These are phyloP conservation scores for Sciaenops ocellatus DNA, from an alignment of 2,797 vertebrate genomes.

Conservation along the genomic window DNA sequence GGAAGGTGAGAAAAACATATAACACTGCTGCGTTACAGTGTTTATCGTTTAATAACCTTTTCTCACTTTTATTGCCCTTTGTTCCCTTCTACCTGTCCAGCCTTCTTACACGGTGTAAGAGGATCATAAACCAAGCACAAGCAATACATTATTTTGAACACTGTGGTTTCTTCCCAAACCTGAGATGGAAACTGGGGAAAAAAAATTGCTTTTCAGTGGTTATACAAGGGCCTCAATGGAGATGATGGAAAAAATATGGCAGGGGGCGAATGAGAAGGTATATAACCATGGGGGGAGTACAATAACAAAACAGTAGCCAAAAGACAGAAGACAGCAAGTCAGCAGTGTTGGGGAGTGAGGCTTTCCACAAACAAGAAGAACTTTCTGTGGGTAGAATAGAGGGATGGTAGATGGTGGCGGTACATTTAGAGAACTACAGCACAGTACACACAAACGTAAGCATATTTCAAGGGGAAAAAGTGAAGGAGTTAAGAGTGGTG, in stretches of 20 bases:
- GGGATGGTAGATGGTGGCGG: slow-evolving; percentile 36
- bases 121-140: slow-evolving; percentile 8
- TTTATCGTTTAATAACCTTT: neutral
- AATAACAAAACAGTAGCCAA: slow-evolving; percentile 66
- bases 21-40: neutral
- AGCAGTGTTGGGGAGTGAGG: slow-evolving; percentile 54
- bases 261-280: slow-evolving; percentile 38
- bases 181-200: slow-evolving; percentile 44
- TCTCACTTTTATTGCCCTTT: neutral
- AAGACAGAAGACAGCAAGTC: slow-evolving; percentile 57
- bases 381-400: slow-evolving; percentile 35
- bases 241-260: slow-evolving; percentile 59
- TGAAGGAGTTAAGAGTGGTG: slow-evolving; percentile 36
- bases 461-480: slow-evolving; percentile 36
- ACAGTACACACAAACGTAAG: slow-evolving; percentile 25
- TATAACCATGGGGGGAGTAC: slow-evolving; percentile 35
- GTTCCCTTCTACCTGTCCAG: slow-evolving; percentile 3
- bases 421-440: slow-evolving; percentile 55
- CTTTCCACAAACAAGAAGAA: slow-evolving; percentile 63
- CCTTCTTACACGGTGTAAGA: neutral
- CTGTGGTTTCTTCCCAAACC: slow-evolving; percentile 25
- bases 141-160: slow-evolving; percentile 20
- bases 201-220: slow-evolving; percentile 45
- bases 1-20: neutral
- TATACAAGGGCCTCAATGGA: slow-evolving; percentile 41